Evolutionary conservation across 2,888 invertebrate species (phyloP), one percentile per base, ranked within the genome.

Genomic region (Cephonodes hylas): DNA sequence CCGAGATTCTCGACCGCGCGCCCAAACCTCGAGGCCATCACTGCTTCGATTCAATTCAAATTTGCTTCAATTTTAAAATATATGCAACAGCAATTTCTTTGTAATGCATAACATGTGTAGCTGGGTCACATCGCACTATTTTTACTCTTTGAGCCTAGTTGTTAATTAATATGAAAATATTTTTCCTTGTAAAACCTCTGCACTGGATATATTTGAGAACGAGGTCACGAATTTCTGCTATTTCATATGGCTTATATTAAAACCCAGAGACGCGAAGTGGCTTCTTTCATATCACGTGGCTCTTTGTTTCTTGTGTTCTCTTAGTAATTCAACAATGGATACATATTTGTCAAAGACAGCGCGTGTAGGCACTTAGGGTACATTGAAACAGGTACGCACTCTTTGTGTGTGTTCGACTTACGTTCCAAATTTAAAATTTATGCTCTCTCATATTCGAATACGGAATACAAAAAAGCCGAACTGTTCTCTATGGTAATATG

Each of bases 341-440:
- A 79, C 78, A 69, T 83, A 88, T 88, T 89, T 88, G 86, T 90
- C 85, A 86, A 77, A 82, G 70, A 74, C 69, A 75, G 74, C 75
- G 76, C 78, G 79, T 77, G 80, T 81, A 82, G 81, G 81, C 84
- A 86, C 83, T 86, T 82, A 80, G 74, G 77, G 72, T 78, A 83
- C 79, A 80, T 80, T 83, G 80, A 76, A 83, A 82, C 83, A 85
- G 84, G 86, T 85, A 84, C 77, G 62, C 68, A 68, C 66, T 72
- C 77, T 81, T 79, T 82, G 79, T 83, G 70, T 83, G 79, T 81
- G 80, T 80, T 79, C 72, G 74, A 83, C 78, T 83, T 82, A 75
- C 80, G 81, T 88, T 86, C 79, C 78, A 81, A 85, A 88, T 85
- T 85, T 84, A 81, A 86, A 84, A 86, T 84, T 85, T 86, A 86